These are phyloP conservation scores for Megaceryle torquata DNA, from an alignment of 2,113 vertebrate species.

Conservation along the genomic window DNA sequence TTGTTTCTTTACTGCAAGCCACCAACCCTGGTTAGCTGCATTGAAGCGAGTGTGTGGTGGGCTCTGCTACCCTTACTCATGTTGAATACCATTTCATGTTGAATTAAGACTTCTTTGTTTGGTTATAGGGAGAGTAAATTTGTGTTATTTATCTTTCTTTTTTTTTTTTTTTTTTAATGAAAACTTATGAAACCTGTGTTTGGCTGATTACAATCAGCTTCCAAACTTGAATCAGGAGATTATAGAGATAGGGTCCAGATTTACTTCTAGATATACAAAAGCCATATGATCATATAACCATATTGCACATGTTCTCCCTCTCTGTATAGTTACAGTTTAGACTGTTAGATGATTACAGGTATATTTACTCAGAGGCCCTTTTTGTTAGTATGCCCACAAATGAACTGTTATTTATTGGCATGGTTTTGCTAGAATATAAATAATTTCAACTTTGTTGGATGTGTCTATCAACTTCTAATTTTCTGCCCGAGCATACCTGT, in stretches of 20 bases:
- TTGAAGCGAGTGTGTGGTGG: not conserved
- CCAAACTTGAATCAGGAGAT: not conserved
- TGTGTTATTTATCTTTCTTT: not conserved
- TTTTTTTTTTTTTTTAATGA: not conserved
- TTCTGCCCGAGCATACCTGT: not conserved
- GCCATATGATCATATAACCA: not conserved
- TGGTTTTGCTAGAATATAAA: not conserved
- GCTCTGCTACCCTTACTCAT: not conserved
- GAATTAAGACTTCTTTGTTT: not conserved
- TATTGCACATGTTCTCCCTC: not conserved
- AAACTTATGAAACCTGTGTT: not conserved
- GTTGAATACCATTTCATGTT: rapidly evolving
- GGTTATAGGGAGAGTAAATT: not conserved
- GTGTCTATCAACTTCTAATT: not conserved
- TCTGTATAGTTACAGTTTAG: not conserved
- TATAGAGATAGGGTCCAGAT: not conserved
- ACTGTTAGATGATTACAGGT: not conserved
- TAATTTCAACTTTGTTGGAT: not conserved
- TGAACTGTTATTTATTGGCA: not conserved
- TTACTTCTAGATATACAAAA: not conserved
- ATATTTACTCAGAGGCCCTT: not conserved
- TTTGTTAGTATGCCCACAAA: not conserved
- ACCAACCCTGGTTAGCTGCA: not conserved
- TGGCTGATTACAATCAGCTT: not conserved
- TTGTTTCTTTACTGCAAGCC: not conserved